phyloP scores from a whole-genome alignment of 2,797 vertebrate species.

The Channa striata region DNA sequence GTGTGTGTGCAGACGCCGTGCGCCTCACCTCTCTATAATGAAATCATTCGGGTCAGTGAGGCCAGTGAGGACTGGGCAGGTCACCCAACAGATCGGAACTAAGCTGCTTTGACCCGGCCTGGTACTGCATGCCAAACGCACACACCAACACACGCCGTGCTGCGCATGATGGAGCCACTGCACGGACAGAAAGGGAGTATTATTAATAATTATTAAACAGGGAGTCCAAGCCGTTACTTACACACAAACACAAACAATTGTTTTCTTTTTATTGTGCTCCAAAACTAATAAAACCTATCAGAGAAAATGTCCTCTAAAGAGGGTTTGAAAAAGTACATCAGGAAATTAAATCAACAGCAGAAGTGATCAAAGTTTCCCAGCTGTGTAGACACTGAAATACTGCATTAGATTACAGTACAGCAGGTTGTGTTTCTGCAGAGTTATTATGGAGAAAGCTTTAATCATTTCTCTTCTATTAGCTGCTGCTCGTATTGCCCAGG shows the following conservation, averaged over 20 bases:
- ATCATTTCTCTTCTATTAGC: conserved; percentile 80
- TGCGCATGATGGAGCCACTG: conserved; percentile 69
- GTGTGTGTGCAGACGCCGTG: conserved; percentile 49
- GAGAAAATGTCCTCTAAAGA: conserved; percentile 34
- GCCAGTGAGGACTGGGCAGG: conserved; percentile 77
- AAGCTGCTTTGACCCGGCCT: conserved; percentile 86
- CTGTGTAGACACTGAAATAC: conserved; percentile 60
- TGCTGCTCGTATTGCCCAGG: conserved; percentile 70
- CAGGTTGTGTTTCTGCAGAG: conserved; percentile 63
- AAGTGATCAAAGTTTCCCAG: conserved; percentile 63
- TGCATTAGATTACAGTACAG: conserved; percentile 62
- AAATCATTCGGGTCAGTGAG: conserved; percentile 85
- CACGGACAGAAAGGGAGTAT: conserved; percentile 34
- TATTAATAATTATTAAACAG: conserved; percentile 56
- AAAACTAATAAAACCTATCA: conserved; percentile 46
- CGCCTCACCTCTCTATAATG: conserved; percentile 83
- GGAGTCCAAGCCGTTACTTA: conserved; percentile 13
- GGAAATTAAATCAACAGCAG: conserved; percentile 68
- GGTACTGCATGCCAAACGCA: conserved; percentile 79
- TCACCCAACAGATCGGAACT: conserved; percentile 85
- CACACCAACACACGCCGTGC: conserved; percentile 46
- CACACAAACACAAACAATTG: conserved; percentile 30
- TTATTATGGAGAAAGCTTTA: conserved; percentile 76
- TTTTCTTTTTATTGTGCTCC: conserved; percentile 40
- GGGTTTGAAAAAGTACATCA: no score